phyloP scores from a whole-genome alignment of 2,797 vertebrate genomes.

The Cynodonichthys magdalenae region DNA sequence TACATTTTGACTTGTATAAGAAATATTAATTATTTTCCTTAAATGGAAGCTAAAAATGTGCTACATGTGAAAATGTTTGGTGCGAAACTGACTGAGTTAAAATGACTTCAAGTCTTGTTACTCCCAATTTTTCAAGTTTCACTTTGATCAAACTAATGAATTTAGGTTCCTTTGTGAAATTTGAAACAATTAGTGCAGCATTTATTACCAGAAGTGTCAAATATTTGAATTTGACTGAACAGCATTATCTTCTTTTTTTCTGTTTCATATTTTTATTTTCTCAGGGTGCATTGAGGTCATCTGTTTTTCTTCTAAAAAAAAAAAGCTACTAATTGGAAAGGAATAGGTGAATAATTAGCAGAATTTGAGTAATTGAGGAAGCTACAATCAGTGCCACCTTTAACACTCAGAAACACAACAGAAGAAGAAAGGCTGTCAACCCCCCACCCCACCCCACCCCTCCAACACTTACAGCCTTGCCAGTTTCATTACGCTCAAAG shows the following conservation, averaged over 20 bases:
- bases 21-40: background rate
- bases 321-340: slow-evolving; percentile 6
- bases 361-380: background rate
- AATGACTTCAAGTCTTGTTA: background rate
- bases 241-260: background rate
- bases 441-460: background rate
- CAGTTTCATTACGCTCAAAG: slow-evolving; percentile 68
- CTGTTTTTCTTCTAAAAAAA: background rate
- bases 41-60: background rate
- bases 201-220: slow-evolving; percentile 8
- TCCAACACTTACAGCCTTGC: slow-evolving; percentile 53
- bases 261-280: background rate
- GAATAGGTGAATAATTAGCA: background rate
- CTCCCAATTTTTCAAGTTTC: background rate
- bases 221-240: background rate
- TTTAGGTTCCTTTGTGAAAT: slow-evolving; percentile 1
- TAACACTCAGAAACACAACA: slow-evolving; percentile 11
- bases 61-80: background rate
- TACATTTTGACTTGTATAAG: background rate
- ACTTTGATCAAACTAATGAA: background rate
- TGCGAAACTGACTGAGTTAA: background rate
- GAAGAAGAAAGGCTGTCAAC: slow-evolving; percentile 10
- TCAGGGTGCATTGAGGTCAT: background rate
- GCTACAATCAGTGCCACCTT: background rate
- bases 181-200: background rate